Evolutionary conservation across 2,797 vertebrate species (phyloP).

Genomic region (Acanthurus leucopareius): DNA sequence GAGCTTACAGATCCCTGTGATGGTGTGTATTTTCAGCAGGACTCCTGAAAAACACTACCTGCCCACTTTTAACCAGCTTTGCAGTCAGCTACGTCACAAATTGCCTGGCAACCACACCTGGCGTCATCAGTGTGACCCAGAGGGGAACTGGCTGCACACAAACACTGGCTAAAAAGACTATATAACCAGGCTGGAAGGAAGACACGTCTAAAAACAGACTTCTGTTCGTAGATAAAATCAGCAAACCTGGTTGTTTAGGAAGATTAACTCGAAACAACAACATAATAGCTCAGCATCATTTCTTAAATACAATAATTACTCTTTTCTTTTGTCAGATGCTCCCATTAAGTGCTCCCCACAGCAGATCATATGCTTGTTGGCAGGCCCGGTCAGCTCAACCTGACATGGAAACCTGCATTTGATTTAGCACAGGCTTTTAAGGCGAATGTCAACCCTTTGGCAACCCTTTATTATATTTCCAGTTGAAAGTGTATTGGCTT

Average conservation of each 20-base stretch:
- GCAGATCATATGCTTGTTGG: too few relatives aligned
- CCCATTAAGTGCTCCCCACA: too few relatives aligned
- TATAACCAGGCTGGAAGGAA: constrained; percentile 6
- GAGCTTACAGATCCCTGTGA: constrained; percentile 17
- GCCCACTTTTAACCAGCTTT: constrained; percentile 17
- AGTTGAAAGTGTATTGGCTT: too few relatives aligned
- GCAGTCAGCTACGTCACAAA: constrained; percentile 35
- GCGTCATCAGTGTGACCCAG: constrained; percentile 44
- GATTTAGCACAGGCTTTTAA: too few relatives aligned
- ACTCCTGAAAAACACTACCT: not conserved
- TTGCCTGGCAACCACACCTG: constrained; percentile 64
- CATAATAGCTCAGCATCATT: not conserved
- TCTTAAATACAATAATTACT: not conserved
- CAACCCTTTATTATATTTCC: too few relatives aligned
- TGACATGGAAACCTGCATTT: too few relatives aligned
- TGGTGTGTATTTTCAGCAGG: constrained; percentile 22
- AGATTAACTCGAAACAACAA: not conserved
- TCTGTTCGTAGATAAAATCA: constrained; percentile 14
- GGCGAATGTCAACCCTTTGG: too few relatives aligned
- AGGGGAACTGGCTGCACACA: constrained; percentile 37
- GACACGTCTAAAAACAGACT: not conserved
- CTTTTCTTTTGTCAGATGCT: too few relatives aligned
- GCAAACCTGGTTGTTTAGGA: constrained; percentile 1
- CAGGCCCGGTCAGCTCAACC: too few relatives aligned
- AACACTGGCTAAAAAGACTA: constrained; percentile 35